Base-by-base conservation (phyloP, 2,797 vertebrate genomes). In the Tarsius wallacei region DNA sequence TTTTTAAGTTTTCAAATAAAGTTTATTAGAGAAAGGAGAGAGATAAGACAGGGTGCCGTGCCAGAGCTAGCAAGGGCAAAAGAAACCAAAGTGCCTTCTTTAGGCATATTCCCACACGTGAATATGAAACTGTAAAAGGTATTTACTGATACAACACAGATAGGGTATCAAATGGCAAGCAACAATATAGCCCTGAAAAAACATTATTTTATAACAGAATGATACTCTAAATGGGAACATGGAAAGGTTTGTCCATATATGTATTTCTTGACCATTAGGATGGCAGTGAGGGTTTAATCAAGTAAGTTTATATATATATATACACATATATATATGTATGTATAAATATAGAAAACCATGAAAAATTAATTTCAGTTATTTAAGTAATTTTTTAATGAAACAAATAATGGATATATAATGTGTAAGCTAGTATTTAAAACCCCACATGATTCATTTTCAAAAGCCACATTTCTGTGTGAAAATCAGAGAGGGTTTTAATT, bases 391-490 rank as follows among this genome's bases (percentile, higher is more conserved):
- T 57, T 15, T 47, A 47, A 93, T 81, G 1, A 87, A 84, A 71
- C 31, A 63, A 73, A 26, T 36, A 89, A 80, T 28, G 49, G 11
- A 7, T 8, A 53, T 22, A 70, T 17, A 24, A 16, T 4, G 1
- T 26, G 1, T 47, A 83, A 28, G 55, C n/a, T 86, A 64, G 21
- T 33, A 53, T 70, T 74, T 42, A 51, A 63, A 80, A 64, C 74
- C 63, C 81, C 63, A 59, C 33, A 59, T 2, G 9, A 94, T 74
- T 96, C 24, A 87, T 81, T 94, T 87, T 2, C 66, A 87, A 71
- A 49, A 70, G 77, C 36, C 2, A 1, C 85, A 96, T 98, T 97
- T 97, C 57, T 86, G 86, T 97, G 91, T 91, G 81, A 96, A 96
- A 98, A 96, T 96, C 93, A 33, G 82, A 91, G 0, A 2, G 77